These are phyloP conservation scores for Pelvicachromis taeniatus DNA, from an alignment of 2,113 vertebrate species.

Conservation along the genomic window DNA sequence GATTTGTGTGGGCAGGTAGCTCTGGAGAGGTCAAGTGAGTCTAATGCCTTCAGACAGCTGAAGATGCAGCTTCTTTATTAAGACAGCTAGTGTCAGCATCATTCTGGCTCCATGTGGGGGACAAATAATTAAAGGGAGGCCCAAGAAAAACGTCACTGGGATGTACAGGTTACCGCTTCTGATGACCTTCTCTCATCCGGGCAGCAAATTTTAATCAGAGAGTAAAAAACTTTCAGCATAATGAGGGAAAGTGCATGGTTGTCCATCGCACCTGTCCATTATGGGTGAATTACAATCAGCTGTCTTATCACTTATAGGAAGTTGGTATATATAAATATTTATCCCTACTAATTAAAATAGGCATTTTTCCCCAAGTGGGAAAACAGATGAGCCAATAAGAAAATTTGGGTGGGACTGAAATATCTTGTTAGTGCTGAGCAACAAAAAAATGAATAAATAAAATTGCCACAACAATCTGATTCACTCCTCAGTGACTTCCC, in stretches of 20 bases:
- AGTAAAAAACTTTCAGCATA: background rate
- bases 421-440: background rate
- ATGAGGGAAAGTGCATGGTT: background rate
- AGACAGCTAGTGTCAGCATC: conserved; percentile 40
- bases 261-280: conserved; percentile 9
- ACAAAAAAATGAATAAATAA: background rate
- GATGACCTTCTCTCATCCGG: conserved; percentile 19
- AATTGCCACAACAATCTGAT: background rate
- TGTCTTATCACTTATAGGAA: background rate
- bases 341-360: background rate
- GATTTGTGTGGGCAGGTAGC: conserved; percentile 29
- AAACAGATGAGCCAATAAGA: background rate
- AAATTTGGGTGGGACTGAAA: background rate
- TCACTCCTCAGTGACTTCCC: background rate
- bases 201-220: conserved; percentile 1
- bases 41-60: conserved; percentile 54
- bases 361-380: background rate
- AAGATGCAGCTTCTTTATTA: conserved; percentile 52
- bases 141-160: background rate
- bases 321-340: background rate
- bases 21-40: conserved; percentile 32
- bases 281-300: background rate
- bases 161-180: background rate
- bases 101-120: conserved; percentile 14
- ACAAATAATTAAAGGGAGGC: conserved; percentile 30